Conservation (phyloP, 2,888 invertebrate genomes). For the Phytoseiulus persimilis region DNA sequence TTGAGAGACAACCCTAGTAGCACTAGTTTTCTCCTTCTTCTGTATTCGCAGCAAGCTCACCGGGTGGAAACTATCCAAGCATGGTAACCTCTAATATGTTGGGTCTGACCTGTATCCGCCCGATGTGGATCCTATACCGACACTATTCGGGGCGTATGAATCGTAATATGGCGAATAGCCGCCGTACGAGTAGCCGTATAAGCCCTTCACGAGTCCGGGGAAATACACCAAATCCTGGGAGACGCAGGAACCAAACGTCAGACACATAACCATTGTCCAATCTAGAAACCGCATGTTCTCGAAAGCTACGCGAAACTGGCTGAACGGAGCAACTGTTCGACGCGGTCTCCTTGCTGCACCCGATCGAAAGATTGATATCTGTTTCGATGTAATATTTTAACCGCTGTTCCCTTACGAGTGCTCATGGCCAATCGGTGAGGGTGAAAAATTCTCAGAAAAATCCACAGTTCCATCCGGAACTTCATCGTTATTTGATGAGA, state of each 20-base stretch:
- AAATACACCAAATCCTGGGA: neutral
- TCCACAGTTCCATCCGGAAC: neutral
- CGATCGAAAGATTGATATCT: neutral
- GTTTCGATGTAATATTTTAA: neutral
- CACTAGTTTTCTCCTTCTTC: too few relatives aligned
- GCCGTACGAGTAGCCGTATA: conserved; percentile 15
- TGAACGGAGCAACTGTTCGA: neutral
- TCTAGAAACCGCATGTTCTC: neutral
- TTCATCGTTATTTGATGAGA: neutral
- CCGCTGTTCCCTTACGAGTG: neutral
- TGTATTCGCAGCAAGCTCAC: too few relatives aligned
- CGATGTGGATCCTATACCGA: neutral
- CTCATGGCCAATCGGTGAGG: neutral
- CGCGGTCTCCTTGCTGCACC: neutral
- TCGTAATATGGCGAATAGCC: neutral
- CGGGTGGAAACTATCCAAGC: too few relatives aligned
- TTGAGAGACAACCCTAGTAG: too few relatives aligned
- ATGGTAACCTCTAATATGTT: too few relatives aligned
- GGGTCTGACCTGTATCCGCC: neutral
- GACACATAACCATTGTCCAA: neutral
- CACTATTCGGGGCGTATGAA: neutral
- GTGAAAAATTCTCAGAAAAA: neutral
- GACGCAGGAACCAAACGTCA: neutral
- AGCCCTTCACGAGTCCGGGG: conserved; percentile 17
- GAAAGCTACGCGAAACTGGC: neutral